Conservation (phyloP, 2,113 vertebrate genomes). For the Strigops habroptila region DNA sequence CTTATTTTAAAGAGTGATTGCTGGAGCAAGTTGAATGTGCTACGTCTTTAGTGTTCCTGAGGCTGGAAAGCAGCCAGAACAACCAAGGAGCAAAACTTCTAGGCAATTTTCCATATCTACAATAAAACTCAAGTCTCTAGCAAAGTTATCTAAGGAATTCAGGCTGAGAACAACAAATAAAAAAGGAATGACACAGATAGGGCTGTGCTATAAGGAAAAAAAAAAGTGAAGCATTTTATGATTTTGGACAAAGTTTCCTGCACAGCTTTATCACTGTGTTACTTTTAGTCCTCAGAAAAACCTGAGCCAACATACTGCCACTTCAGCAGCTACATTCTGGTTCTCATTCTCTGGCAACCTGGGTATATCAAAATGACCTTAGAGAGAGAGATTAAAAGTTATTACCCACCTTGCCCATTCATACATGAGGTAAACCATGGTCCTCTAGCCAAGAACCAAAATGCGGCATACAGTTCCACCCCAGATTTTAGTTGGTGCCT, state of each 20-base stretch:
- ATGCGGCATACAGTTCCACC: neutral
- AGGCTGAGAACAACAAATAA: neutral
- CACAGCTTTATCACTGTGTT: neutral
- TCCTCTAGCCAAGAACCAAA: neutral
- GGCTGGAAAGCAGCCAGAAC: constrained; percentile 11
- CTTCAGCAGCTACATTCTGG: neutral
- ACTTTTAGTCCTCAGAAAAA: neutral
- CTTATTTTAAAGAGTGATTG: neutral
- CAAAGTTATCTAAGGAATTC: constrained; percentile 51
- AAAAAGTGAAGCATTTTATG: neutral
- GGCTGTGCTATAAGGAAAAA: neutral
- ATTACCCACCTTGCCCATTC: neutral
- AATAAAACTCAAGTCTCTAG: neutral
- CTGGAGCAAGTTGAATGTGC: neutral
- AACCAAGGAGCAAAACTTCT: neutral
- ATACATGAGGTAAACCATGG: neutral
- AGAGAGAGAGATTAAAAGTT: neutral
- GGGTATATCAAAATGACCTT: neutral
- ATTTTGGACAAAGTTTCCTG: neutral
- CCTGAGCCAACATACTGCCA: neutral
- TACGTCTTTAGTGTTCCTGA: neutral
- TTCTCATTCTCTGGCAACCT: neutral
- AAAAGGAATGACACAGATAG: constrained; percentile 27
- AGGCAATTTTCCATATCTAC: constrained; percentile 35
- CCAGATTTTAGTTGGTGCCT: neutral